These are phyloP conservation scores for Erynnis tages DNA, from an alignment of 2,888 invertebrate species.

Conservation along the genomic window DNA sequence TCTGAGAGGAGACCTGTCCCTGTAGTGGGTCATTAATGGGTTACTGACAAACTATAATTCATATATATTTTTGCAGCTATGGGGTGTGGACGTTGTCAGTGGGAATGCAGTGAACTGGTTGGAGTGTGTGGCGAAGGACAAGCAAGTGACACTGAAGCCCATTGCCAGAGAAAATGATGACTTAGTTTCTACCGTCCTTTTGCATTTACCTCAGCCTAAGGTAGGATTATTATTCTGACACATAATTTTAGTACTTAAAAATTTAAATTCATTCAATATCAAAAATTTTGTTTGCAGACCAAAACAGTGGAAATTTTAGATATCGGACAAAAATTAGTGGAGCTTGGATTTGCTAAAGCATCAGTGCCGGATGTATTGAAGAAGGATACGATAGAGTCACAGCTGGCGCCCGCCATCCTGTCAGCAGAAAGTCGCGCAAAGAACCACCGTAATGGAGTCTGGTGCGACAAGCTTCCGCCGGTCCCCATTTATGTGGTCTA, in stretches of 20 bases:
- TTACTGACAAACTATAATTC: too few relatives aligned
- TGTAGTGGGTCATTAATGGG: too few relatives aligned
- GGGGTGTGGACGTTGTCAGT: slow-evolving; percentile 75
- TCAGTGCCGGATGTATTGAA: slow-evolving; percentile 55
- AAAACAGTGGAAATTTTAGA: slow-evolving; percentile 67
- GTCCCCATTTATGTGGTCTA: slow-evolving; percentile 59
- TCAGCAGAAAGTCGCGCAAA: slow-evolving; percentile 68
- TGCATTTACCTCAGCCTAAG: slow-evolving; percentile 69
- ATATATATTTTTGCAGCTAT: slow-evolving; percentile 53
- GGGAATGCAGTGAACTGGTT: slow-evolving; percentile 82
- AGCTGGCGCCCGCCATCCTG: slow-evolving; percentile 59
- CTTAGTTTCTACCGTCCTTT: slow-evolving; percentile 64
- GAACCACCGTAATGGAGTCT: slow-evolving; percentile 64
- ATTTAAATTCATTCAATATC: neutral
- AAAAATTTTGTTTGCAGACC: slow-evolving; percentile 61
- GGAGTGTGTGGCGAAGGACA: slow-evolving; percentile 77
- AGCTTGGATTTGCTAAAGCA: slow-evolving; percentile 72
- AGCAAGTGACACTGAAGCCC: slow-evolving; percentile 73
- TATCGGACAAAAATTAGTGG: slow-evolving; percentile 69
- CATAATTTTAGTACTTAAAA: neutral
- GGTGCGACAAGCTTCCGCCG: slow-evolving; percentile 71
- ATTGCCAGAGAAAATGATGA: slow-evolving; percentile 66
- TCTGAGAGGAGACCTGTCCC: too few relatives aligned
- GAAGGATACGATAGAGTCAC: slow-evolving; percentile 65
- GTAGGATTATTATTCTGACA: slow-evolving; percentile 39